These are phyloP conservation scores for Chrysolina oricalcia DNA, from an alignment of 2,888 invertebrate genomes.

Conservation along the genomic window DNA sequence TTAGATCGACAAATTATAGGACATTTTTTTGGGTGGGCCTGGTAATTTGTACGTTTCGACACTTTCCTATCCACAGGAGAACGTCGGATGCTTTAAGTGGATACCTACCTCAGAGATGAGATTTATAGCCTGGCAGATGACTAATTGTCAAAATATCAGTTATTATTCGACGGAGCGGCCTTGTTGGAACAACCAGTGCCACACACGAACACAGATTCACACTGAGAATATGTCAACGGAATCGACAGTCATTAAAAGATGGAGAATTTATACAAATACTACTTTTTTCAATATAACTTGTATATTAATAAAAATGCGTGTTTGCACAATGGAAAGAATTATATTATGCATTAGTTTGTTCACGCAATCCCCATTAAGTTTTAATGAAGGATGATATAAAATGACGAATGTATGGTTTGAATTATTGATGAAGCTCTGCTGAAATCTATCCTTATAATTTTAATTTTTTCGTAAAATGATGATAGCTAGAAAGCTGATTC, in stretches of 20 bases:
- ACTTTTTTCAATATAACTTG: neutral
- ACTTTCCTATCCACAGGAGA: conserved; percentile 4
- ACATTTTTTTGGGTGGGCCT: conserved; percentile 7
- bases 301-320: too few relatives aligned
- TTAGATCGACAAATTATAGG: conserved; percentile 18
- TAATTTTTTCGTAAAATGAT: too few relatives aligned
- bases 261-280: neutral
- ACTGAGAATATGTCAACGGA: neutral
- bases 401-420: too few relatives aligned
- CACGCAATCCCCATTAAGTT: too few relatives aligned
- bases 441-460: too few relatives aligned
- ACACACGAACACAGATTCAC: conserved; percentile 21
- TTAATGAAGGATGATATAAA: too few relatives aligned
- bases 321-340: too few relatives aligned
- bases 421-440: too few relatives aligned
- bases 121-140: conserved; percentile 30
- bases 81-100: conserved; percentile 1
- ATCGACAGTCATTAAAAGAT: neutral
- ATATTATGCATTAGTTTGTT: too few relatives aligned
- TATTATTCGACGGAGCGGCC: conserved; percentile 16
- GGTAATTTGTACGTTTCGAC: conserved; percentile 21
- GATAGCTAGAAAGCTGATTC: too few relatives aligned
- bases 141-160: conserved; percentile 31
- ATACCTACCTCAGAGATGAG: conserved; percentile 26
- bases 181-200: conserved; percentile 20